Base-by-base conservation (phyloP, 2,888 invertebrate genomes). In the Cryptocheilus praepositus region DNA sequence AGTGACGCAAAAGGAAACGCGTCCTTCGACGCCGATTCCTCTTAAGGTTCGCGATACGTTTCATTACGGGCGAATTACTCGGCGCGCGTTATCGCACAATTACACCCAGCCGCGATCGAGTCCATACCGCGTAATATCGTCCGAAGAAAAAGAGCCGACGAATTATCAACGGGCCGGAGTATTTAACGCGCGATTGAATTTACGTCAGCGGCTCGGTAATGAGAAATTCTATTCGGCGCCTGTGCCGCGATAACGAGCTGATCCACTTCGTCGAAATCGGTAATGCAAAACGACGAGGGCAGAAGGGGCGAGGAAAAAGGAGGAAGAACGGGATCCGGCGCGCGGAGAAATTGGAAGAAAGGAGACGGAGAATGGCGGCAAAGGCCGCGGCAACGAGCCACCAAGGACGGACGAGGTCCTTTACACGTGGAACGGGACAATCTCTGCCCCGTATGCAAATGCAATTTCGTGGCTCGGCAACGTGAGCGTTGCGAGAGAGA, bases 381-480 rank as follows among this genome's bases (percentile, higher is more conserved):
- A 76, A 74, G 67, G 72, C 70, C 73, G 74, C 70, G 63, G 53
- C 4, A 36, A 36, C 36, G 52, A 64, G 64, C 64, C 65, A 51
- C 59, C 79, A 79, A 78, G 78, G 74, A 76, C 76, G 73, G 68
- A 67, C 68, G 71, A 71, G 76, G 67, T 74, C 61, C 64, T 67
- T 77, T 73, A 64, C 75, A 69, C 70, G 77, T 68, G 77, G 65
- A 77, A 79, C 77, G 77, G 80, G 77, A 79, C 79, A 77, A 77
- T 77, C 75, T 76, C 16, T 49, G 76, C 74, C 77, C 75, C 73
- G 77, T 84, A 85, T 85, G 84, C 82, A 85, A 85, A 85, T 85
- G 83, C 79, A 83, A 83, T 85, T 84, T 83, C 44, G 71, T 74
- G 68, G 67, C 61, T 22, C 43, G 59, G 36, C 45, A 11, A 15